Conservation (phyloP, 2,797 vertebrate genomes). For the Muscicapa striata region DNA sequence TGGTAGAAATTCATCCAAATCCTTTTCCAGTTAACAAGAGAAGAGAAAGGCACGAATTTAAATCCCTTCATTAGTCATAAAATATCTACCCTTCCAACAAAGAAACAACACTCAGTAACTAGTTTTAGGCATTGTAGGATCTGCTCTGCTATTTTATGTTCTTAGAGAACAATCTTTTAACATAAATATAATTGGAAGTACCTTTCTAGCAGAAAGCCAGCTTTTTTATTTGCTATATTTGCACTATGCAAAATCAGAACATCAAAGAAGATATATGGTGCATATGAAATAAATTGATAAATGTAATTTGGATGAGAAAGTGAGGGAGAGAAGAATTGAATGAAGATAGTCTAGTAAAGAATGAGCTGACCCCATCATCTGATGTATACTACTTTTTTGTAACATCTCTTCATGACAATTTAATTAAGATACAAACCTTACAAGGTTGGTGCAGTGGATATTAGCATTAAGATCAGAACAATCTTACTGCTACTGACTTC, state of each 20-base stretch:
- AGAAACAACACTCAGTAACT: constrained; percentile 21
- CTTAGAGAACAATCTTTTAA: constrained; percentile 32
- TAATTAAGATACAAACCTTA: constrained; percentile 78
- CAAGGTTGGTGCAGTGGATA: constrained; percentile 63
- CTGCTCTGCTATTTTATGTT: constrained; percentile 15
- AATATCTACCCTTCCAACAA: neutral
- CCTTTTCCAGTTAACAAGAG: neutral
- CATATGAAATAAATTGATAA: constrained; percentile 39
- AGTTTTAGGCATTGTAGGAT: neutral
- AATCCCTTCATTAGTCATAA: neutral
- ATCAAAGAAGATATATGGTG: constrained; percentile 33
- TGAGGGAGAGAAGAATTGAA: neutral
- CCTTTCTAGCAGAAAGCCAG: constrained; percentile 33
- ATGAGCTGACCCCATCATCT: constrained; percentile 43
- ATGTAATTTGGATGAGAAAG: constrained; percentile 27
- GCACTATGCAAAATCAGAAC: constrained; percentile 40
- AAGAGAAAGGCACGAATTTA: neutral
- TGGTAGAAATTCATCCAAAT: neutral
- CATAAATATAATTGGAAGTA: constrained; percentile 38
- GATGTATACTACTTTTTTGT: constrained; percentile 52
- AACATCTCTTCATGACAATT: constrained; percentile 74
- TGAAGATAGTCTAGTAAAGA: constrained; percentile 42
- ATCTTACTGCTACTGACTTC: constrained; percentile 71
- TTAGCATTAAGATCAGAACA: constrained; percentile 75
- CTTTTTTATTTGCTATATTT: constrained; percentile 57